Conservation (phyloP, 2,797 vertebrate genomes). For the Leptoclinus maculatus region DNA sequence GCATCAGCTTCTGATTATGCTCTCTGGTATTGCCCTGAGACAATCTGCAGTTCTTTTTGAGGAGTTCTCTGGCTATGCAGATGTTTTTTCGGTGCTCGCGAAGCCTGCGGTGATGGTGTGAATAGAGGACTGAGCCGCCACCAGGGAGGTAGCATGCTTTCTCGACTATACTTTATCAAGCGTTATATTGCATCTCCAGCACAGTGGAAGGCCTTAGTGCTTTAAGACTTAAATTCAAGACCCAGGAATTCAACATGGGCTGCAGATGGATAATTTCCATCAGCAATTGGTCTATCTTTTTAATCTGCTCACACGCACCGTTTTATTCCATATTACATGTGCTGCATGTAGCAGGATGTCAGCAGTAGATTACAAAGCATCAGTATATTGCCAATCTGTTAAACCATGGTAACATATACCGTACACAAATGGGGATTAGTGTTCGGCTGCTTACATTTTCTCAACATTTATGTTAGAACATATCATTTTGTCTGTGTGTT, state of each 20-base stretch:
- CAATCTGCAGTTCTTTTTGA: slow-evolving; percentile 56
- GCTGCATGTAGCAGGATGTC: background rate
- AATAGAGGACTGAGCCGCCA: slow-evolving; percentile 52
- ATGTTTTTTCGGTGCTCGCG: slow-evolving; percentile 68
- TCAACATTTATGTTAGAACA: background rate
- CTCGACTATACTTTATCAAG: slow-evolving; percentile 46
- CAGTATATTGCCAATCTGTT: background rate
- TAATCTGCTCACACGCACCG: background rate
- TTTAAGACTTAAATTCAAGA: slow-evolving; percentile 23
- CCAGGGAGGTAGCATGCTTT: slow-evolving; percentile 54
- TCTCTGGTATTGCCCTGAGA: slow-evolving; percentile 69
- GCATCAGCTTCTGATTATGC: slow-evolving; percentile 64
- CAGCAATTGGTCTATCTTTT: background rate
- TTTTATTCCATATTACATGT: background rate
- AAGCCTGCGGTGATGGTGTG: slow-evolving; percentile 55
- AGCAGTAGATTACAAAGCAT: background rate
- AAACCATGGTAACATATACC: background rate
- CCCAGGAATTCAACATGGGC: slow-evolving; percentile 1
- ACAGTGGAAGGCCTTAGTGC: slow-evolving; percentile 4
- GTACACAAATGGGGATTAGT: background rate
- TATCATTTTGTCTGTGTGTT: background rate
- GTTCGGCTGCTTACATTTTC: background rate
- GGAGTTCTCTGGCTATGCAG: slow-evolving; percentile 73
- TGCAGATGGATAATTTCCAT: background rate
- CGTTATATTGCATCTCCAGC: slow-evolving; percentile 33